phyloP scores from a whole-genome alignment of 2,888 invertebrate species.

The Acronicta psi region DNA sequence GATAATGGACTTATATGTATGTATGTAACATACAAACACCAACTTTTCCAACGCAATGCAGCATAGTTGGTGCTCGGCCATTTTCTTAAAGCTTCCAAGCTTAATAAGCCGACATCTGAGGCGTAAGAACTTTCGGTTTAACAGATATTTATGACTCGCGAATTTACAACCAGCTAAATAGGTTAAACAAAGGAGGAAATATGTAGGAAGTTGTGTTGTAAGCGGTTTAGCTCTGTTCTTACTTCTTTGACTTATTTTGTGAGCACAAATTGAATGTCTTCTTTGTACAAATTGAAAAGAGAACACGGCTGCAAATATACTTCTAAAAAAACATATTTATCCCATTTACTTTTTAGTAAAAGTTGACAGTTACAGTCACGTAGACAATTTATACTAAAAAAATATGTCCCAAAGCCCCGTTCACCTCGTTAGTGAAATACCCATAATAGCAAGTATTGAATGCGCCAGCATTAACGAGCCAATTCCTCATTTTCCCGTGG shows the following conservation, averaged over 20 bases:
- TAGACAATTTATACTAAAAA: no score
- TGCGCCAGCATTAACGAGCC: slow-evolving; percentile 20
- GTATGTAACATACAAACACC: slow-evolving; percentile 2
- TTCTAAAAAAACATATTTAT: no score
- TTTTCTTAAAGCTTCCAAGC: slow-evolving; percentile 29
- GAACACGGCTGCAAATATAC: no score
- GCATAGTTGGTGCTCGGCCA: background rate
- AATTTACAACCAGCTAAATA: slow-evolving; percentile 26
- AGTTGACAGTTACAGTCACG: no score
- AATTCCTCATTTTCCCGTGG: slow-evolving; percentile 4
- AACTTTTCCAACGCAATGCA: slow-evolving; percentile 34
- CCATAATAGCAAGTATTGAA: slow-evolving; percentile 16
- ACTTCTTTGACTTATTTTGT: slow-evolving; percentile 23
- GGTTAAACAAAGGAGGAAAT: slow-evolving; percentile 26
- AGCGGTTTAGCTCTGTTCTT: slow-evolving; percentile 19
- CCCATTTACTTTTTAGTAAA: no score
- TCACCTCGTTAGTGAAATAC: slow-evolving; percentile 12
- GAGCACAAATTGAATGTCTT: slow-evolving; percentile 10
- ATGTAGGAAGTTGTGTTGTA: slow-evolving; percentile 29
- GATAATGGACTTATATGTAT: no score
- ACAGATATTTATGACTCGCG: slow-evolving; percentile 35
- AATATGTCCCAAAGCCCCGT: slow-evolving; percentile 1
- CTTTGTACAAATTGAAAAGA: no score
- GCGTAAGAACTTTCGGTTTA: slow-evolving; percentile 26
- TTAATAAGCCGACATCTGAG: slow-evolving; percentile 8